Percentiles rank a stretch among this genome's conserved stretches.
phyloP scores from a whole-genome alignment of 2,797 vertebrate species.

The Sebastes iracundus region DNA sequence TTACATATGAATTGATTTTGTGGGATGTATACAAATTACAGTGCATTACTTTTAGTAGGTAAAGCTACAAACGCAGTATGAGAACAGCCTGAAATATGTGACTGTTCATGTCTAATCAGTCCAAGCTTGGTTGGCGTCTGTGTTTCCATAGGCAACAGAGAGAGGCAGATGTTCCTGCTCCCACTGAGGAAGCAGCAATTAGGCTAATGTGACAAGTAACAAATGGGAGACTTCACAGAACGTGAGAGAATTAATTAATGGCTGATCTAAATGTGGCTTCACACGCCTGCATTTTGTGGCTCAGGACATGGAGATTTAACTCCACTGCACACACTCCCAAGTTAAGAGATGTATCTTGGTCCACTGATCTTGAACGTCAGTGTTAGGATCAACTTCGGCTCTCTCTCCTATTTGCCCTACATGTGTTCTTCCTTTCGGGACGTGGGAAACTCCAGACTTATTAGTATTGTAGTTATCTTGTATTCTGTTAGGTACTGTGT shows the following conservation, averaged over 20 bases:
- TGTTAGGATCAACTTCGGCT: background rate
- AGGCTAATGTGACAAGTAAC: slow-evolving; percentile 65
- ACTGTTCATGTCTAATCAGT: background rate
- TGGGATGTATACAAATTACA: too few species aligned
- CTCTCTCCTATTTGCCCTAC: slow-evolving; percentile 19
- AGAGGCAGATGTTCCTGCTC: slow-evolving; percentile 55
- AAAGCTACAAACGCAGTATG: too few species aligned
- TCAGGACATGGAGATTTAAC: slow-evolving; percentile 4
- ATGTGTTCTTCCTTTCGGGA: slow-evolving; percentile 13
- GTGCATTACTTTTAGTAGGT: too few species aligned
- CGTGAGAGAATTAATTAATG: slow-evolving; percentile 69
- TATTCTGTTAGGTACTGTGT: slow-evolving; percentile 10
- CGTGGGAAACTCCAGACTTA: background rate
- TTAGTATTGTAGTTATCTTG: slow-evolving; percentile 1
- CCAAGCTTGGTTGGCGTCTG: background rate
- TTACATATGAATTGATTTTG: too few species aligned
- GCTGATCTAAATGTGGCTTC: slow-evolving; percentile 59
- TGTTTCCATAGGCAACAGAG: slow-evolving; percentile 43
- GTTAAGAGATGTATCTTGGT: background rate
- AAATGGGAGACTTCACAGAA: slow-evolving; percentile 64
- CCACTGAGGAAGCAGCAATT: slow-evolving; percentile 56
- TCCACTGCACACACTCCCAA: background rate
- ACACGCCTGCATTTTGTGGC: slow-evolving; percentile 24
- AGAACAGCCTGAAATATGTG: background rate
- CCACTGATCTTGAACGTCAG: slow-evolving; percentile 15